Evolutionary conservation across 1,140 invertebrate species (phyloP).

Genomic region (Hormaphis cornu): DNA sequence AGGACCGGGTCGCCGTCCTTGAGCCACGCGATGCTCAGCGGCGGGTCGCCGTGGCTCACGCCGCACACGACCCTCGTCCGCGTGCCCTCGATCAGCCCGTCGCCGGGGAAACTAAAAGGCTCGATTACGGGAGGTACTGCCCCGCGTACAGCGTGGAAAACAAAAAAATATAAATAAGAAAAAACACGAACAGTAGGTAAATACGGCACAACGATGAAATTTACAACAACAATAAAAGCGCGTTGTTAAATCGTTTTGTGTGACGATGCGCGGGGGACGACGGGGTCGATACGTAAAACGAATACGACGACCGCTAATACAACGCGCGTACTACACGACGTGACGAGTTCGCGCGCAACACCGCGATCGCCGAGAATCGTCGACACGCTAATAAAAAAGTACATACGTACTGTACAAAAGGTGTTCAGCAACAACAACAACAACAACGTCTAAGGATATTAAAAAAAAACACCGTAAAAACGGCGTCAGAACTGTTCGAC

Average conservation of each 20-base stretch:
- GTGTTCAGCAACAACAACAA: background rate
- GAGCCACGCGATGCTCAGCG: constrained; percentile 64
- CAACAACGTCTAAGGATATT: background rate
- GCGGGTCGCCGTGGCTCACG: constrained; percentile 68
- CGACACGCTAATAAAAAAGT: background rate
- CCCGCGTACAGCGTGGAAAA: no score
- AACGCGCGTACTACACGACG: no score
- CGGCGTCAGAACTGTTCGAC: background rate
- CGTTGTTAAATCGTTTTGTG: no score
- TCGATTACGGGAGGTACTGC: constrained; percentile 76
- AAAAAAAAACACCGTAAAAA: background rate
- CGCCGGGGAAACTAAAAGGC: constrained; percentile 66
- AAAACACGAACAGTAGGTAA: constrained; percentile 9
- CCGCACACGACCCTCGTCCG: constrained; percentile 74
- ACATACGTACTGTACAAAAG: background rate
- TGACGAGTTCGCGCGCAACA: no score
- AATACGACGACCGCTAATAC: no score
- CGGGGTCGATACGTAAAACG: no score
- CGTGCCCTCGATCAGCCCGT: constrained; percentile 72
- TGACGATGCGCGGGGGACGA: no score
- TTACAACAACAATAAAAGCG: constrained; percentile 27
- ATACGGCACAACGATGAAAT: background rate
- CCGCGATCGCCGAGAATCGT: no score
- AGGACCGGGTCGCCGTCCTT: constrained; percentile 60
- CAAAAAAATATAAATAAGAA: constrained; percentile 42